These are phyloP conservation scores for Cecropterus lyciades DNA, from an alignment of 1,140 invertebrate genomes.

Conservation along the genomic window DNA sequence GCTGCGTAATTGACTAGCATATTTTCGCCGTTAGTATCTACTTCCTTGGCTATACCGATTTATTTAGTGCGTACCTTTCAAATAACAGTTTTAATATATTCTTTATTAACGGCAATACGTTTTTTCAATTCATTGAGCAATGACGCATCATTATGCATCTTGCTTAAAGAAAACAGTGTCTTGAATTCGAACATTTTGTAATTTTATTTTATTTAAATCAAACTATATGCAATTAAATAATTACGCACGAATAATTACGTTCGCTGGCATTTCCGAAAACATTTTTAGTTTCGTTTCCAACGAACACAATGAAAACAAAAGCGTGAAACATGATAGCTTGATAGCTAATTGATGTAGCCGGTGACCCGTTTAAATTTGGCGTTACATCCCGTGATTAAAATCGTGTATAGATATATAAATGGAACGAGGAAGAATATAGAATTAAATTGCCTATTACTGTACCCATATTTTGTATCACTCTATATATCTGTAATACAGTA, in stretches of 20 bases:
- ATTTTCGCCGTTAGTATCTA: conserved; percentile 4
- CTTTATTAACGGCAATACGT: too few species aligned
- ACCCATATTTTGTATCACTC: too few species aligned
- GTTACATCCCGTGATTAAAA: conserved; percentile 6
- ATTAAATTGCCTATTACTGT: background rate
- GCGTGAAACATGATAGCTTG: conserved; percentile 11
- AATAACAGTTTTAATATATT: too few species aligned
- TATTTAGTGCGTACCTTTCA: too few species aligned
- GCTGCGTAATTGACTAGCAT: conserved; percentile 11
- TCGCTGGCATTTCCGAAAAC: background rate
- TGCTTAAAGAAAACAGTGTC: too few species aligned
- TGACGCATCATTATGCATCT: too few species aligned
- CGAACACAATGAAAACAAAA: conserved; percentile 9
- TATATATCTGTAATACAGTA: too few species aligned
- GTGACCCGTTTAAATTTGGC: conserved; percentile 20
- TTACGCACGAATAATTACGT: background rate
- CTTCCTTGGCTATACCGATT: too few species aligned
- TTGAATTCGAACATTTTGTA: too few species aligned
- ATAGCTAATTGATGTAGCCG: conserved; percentile 15
- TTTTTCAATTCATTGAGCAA: too few species aligned
- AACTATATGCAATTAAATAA: background rate
- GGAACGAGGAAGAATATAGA: background rate
- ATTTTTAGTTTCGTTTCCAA: background rate
- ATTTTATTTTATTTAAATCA: background rate
- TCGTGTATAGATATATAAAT: background rate